These are phyloP conservation scores for Danaus melanippus DNA, from an alignment of 1,140 invertebrate genomes.

Conservation along the genomic window DNA sequence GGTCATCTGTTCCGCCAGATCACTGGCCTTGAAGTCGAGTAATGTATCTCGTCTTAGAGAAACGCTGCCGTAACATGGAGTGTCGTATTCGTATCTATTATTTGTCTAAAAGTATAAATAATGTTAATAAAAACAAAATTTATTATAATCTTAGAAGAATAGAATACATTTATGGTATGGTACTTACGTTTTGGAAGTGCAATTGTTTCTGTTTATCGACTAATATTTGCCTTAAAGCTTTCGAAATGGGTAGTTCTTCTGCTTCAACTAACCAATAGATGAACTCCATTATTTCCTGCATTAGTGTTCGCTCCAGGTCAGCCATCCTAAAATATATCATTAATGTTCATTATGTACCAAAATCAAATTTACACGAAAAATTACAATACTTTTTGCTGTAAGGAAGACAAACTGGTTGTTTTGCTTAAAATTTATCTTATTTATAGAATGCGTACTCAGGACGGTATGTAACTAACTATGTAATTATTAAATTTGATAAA, in stretches of 20 bases:
- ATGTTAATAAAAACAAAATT: background rate
- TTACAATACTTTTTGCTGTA: no score
- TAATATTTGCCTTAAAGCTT: conserved; percentile 90
- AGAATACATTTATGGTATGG: conserved; percentile 1
- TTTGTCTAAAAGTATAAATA: conserved; percentile 39
- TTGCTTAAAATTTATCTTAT: background rate
- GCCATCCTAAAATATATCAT: conserved; percentile 75
- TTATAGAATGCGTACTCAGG: background rate
- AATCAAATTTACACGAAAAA: no score
- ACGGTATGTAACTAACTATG: no score
- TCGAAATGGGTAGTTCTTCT: conserved; percentile 89
- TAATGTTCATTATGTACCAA: conserved; percentile 4
- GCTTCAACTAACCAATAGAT: conserved; percentile 91
- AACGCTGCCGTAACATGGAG: conserved; percentile 48
- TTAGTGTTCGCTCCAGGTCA: conserved; percentile 83
- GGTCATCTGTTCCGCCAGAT: conserved; percentile 97
- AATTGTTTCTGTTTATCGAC: conserved; percentile 89
- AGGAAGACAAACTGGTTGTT: no score
- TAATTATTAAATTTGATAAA: background rate
- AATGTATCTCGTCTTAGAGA: conserved; percentile 79
- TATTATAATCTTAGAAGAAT: background rate
- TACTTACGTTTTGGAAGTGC: conserved; percentile 66
- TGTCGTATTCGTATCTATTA: conserved; percentile 56
- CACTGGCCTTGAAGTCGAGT: conserved; percentile 91
- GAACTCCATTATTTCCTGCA: conserved; percentile 89